phyloP scores from a whole-genome alignment of 2,797 vertebrate genomes.

The Catharus ustulatus region DNA sequence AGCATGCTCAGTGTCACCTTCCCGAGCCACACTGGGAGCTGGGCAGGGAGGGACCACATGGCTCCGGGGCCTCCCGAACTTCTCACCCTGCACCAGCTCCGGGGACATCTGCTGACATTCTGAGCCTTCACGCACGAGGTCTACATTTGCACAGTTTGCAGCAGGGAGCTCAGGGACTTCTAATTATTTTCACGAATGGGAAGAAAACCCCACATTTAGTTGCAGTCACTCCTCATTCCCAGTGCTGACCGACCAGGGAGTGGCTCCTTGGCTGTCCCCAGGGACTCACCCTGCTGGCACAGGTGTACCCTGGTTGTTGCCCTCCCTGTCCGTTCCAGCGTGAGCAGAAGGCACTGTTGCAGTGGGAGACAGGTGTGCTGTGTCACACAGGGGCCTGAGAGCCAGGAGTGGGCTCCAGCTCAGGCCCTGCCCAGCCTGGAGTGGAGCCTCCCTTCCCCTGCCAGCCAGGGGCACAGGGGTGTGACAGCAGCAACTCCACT shows the following conservation, averaged over 20 bases:
- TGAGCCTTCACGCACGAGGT: not conserved
- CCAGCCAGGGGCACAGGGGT: not conserved
- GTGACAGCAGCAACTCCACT: not conserved
- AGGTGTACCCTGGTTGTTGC: rapidly evolving
- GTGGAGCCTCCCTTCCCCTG: not conserved
- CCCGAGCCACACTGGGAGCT: not conserved
- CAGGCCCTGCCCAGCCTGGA: not conserved
- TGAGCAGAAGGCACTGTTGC: not conserved
- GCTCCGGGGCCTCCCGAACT: not conserved
- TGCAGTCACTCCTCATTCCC: not conserved
- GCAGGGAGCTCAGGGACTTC: not conserved
- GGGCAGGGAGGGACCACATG: not conserved
- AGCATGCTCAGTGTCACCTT: not conserved
- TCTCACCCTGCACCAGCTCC: not conserved
- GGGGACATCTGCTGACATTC: not conserved
- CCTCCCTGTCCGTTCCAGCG: rapidly evolving
- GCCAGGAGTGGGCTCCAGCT: not conserved
- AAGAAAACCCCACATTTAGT: not conserved
- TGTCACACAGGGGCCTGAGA: rapidly evolving
- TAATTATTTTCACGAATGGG: not conserved
- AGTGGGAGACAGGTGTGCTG: rapidly evolving
- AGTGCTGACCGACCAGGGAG: not conserved
- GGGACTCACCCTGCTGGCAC: not conserved
- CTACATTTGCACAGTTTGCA: not conserved
- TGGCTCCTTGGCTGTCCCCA: not conserved